Base-by-base conservation (phyloP, 1,140 invertebrate genomes). In the Euura saliciscinereae region DNA sequence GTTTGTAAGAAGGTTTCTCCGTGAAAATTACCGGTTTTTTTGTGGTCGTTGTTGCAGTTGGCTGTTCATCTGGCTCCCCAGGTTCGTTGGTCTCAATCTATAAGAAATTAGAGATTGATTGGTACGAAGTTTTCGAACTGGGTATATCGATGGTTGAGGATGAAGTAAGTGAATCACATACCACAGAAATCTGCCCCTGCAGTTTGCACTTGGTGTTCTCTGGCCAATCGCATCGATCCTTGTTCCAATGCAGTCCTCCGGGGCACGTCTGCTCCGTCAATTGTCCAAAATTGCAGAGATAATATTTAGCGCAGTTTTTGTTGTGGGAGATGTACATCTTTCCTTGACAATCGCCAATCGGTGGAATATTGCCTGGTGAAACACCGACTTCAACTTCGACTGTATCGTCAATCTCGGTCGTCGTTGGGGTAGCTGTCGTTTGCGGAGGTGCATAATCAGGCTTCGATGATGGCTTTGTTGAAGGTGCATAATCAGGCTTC, bases 191-290 rank as follows among this genome's bases (percentile, higher is more conserved):
- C 3, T 59, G 51, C 3, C 13, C 8, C 6, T 78, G 78, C 70
- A 83, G 10, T n/a, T 59, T 83, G 79, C 93, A 94, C 44, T 89
- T 88, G 0, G 91, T 87, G 78, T 93, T 94, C 73, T 91, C 90
- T 2, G 94, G 93, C 91, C 93, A 94, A 79, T 96, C 94, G 76
- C 95, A 96, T 73, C 92, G 91, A 75, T 93, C 90, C 81, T 91
- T 82, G 78, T 94, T 95, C 93, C 95, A 97, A 70, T 92, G 89
- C 0, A 96, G 86, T 2, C 92, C 92, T 42, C 85, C 81, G 0
- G 94, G 92, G 81, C 95, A 97, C 46, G 81, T 83, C 65, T 93
- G 90, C 70, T 92, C 89, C 1, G 91, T 85, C 2, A 93, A 87
- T 44, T 89, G 81, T 11, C 93, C 94, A 78, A 93, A 92, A 51